Percentiles rank a stretch among this genome's conserved stretches.
These are phyloP conservation scores for Platycheirus albimanus DNA, from an alignment of 2,888 invertebrate species.

Conservation along the genomic window DNA sequence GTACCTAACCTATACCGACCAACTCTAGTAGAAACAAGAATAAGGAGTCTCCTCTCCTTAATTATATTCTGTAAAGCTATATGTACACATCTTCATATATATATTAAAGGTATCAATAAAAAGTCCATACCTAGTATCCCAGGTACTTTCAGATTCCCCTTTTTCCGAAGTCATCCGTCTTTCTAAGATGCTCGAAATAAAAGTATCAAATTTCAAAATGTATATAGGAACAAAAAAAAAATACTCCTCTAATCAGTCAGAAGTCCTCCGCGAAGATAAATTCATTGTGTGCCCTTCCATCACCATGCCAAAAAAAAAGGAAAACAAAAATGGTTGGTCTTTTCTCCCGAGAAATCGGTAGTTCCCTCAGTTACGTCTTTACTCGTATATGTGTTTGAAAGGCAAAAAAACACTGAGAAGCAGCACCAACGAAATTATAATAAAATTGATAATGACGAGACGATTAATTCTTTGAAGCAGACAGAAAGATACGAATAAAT, in stretches of 20 bases:
- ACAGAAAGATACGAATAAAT: conserved; percentile 21
- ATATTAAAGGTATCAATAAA: no score
- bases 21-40: no score
- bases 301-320: conserved; percentile 32
- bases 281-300: conserved; percentile 48
- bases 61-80: no score
- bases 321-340: conserved; percentile 46
- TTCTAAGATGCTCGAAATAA: conserved; percentile 36
- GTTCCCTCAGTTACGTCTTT: conserved; percentile 25
- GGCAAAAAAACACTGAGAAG: conserved; percentile 21
- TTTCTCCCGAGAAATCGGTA: conserved; percentile 41
- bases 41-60: no score
- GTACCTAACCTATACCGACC: no score
- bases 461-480: conserved; percentile 57
- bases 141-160: conserved; percentile 45
- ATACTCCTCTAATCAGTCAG: conserved; percentile 64
- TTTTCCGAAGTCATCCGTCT: background rate
- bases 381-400: no score
- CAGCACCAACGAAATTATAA: conserved; percentile 41
- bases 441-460: conserved; percentile 67
- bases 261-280: conserved; percentile 62
- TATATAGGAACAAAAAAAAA: conserved; percentile 17
- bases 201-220: conserved; percentile 59
- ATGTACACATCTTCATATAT: no score
- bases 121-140: conserved; percentile 25